Percentiles rank a stretch among this genome's conserved stretches.
Evolutionary conservation across 2,797 vertebrate genomes (phyloP).

Genomic region (Rhincodon typus): DNA sequence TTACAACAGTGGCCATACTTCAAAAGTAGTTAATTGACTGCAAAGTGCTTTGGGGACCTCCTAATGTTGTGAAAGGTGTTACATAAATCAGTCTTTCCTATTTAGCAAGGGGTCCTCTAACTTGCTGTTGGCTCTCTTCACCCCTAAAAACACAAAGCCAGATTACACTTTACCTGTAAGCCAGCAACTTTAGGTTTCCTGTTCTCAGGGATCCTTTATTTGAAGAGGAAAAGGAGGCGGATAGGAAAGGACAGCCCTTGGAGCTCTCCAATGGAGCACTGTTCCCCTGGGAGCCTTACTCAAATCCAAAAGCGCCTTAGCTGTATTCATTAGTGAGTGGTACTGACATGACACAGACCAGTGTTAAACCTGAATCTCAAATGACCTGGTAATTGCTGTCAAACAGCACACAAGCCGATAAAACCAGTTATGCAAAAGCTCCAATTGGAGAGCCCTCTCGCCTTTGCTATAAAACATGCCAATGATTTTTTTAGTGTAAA

Average conservation of each 20-base stretch:
- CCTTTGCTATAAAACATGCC: not conserved
- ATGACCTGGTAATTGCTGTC: not conserved
- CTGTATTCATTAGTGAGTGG: not conserved
- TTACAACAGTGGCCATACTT: not conserved
- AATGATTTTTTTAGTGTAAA: not conserved
- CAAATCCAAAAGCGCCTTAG: not conserved
- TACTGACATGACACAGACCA: not conserved
- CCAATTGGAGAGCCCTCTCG: not conserved
- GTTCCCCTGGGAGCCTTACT: not conserved
- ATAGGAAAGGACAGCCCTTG: not conserved
- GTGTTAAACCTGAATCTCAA: not conserved
- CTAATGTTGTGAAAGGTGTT: not conserved
- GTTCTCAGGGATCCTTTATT: not conserved
- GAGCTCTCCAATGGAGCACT: not conserved
- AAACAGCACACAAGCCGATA: not conserved
- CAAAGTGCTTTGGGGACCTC: not conserved
- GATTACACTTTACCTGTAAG: not conserved
- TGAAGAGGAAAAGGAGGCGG: not conserved
- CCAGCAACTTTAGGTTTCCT: not conserved
- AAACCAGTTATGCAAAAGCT: not conserved
- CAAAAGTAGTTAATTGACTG: not conserved
- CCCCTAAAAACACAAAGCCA: not conserved
- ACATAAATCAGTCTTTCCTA: not conserved
- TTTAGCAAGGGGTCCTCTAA: not conserved
- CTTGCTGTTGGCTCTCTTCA: not conserved